Conservation (phyloP, 1,140 invertebrate species). For the honey bee (Apis mellifera) region Amel_HAv3.1 CM009931.2:15006001-15006500, state of each 20-base stretch:
- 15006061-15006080: slow-evolving; percentile 93
- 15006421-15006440: slow-evolving; percentile 85
- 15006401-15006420: slow-evolving; percentile 91
- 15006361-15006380: slow-evolving; percentile 86
- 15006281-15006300: slow-evolving; percentile 88
- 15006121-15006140: slow-evolving; percentile 87
- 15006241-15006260: slow-evolving; percentile 86
- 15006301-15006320: slow-evolving; percentile 89
- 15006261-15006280: slow-evolving; percentile 84
- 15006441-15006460: slow-evolving; percentile 82
- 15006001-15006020: slow-evolving; percentile 91
- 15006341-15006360: slow-evolving; percentile 90
- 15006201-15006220: slow-evolving; percentile 89
- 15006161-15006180: slow-evolving; percentile 90
- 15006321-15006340: slow-evolving; percentile 87
- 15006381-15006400: slow-evolving; percentile 89
- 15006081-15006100: slow-evolving; percentile 89
- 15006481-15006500: slow-evolving; percentile 79
- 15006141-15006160: slow-evolving; percentile 90
- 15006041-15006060: slow-evolving; percentile 95
- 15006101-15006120: slow-evolving; percentile 84
- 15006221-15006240: slow-evolving; percentile 88
- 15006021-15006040: slow-evolving; percentile 91
- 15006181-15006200: slow-evolving; percentile 89
- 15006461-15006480: slow-evolving; percentile 89